Conservation (phyloP, 2,113 vertebrate species). For the Steatornis caripensis region DNA sequence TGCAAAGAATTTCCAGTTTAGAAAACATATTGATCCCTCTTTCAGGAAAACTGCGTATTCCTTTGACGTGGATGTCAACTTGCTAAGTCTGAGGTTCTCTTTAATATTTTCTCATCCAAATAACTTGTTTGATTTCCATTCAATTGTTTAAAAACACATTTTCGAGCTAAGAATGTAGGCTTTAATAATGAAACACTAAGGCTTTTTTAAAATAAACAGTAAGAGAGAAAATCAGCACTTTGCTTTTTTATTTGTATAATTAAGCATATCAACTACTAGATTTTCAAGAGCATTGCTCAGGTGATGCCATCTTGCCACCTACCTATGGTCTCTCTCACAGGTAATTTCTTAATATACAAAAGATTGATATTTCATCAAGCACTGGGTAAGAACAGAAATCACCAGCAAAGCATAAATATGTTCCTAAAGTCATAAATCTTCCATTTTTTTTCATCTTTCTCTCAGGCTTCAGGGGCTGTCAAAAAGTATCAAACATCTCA, state of each 20-base stretch:
- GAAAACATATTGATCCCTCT: not conserved
- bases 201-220: not conserved
- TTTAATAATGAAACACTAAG: not conserved
- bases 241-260: not conserved
- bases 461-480: not conserved
- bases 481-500: not conserved
- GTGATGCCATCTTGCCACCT: not conserved
- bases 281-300: not conserved
- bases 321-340: not conserved
- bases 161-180: not conserved
- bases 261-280: not conserved
- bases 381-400: not conserved
- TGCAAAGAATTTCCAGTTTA: not conserved
- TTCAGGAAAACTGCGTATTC: not conserved
- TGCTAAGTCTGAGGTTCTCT: not conserved
- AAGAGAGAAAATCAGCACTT: not conserved
- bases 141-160: not conserved
- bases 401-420: not conserved
- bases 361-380: not conserved
- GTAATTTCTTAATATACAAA: not conserved
- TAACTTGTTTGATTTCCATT: not conserved
- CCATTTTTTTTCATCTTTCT: not conserved
- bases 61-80: not conserved
- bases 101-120: not conserved
- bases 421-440: not conserved